Evolutionary conservation across 2,888 invertebrate genomes (phyloP), one percentile per base, ranked within the genome.

Genomic region (Amitus sp.): DNA sequence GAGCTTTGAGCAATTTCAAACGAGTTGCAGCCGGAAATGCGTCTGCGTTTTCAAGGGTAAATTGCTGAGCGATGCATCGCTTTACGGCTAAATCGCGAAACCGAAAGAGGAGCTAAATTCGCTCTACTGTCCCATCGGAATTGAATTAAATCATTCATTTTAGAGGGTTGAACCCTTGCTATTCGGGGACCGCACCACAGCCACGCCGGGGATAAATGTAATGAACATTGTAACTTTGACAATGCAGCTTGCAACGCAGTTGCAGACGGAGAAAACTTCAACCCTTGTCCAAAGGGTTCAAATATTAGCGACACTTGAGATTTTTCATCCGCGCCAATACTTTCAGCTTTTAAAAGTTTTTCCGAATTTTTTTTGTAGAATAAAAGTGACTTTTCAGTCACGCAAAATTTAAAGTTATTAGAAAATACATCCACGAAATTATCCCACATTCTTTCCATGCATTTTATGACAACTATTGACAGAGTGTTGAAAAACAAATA

Each of bases 131-230:
- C 69, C 61, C 58, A 60, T 55, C 60, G 62, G 71, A 78, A 80
- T 79, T 73, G 79, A 79, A 80, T 80, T 79, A 79, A 79, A 80
- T 78, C 79, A 78, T 80, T 80, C 77, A 79, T 77, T 76, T 67
- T 60, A 51, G 66, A 66, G 57, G 66, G 66, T 56, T 47, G 49
- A 62, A 60, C 64, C 66, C 66, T 64, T 65, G 66, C 66, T 67
- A 69, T 73, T 75, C 69, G 72, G 74, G 70, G 69, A 73, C n/a
- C n/a, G 72, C 70, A 73, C 73, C 75, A 52, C 75, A 76, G 62
- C 69, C 70, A 68, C 65, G 52, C n/a, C n/a, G 70, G 63, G 68
- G 76, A 78, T 77, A 76, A 76, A 78, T 78, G 78, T 78, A 78
- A 78, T 75, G 77, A 78, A 78, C 75, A 73, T 73, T 78, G 78